Evolutionary conservation across 2,797 vertebrate species (phyloP), one percentile per base, ranked within the genome.

Genomic region (Remorina albescens): DNA sequence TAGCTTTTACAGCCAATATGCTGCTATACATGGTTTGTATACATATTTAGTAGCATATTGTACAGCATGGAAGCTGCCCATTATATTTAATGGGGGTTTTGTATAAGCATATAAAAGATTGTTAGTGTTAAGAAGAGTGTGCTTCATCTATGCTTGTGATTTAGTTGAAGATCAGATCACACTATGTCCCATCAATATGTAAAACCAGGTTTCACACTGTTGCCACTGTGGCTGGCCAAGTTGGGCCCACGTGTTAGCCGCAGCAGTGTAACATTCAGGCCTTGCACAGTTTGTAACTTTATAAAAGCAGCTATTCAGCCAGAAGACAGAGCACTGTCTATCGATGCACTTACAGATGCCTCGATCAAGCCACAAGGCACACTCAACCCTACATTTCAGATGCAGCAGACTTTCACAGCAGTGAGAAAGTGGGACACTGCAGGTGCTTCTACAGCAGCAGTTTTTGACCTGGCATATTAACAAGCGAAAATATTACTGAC

Each of bases 391-490:
- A 41, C 26, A 37, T 62, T 64, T 54, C 47, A n/a, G 67, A 66
- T 71, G 50, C 69, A n/a, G 72, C 36, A 78, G 49, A 53, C 71
- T 68, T 75, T 82, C 25, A 61, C 47, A 51, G 54, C 26, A 36
- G 7, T 59, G 26, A 70, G 44, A 58, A 73, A 69, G 10, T 67
- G 49, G 32, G 54, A 15, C 68, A 63, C 65, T 67, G 67, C 75
- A 69, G 46, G 67, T 79, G 67, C 41, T 42, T 71, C 51, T 44
- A 10, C 32, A 59, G 64, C 71, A 67, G 69, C 54, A 50, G 36
- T 59, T 49, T 49, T 1, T 67, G 56, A 71, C 50, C 60, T 66
- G 25, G 9, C 13, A 56, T 53, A n/a, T 34, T 26, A 36, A n/a
- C 30, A 47, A 32, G 32, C 37, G 2, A 49, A 54, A 19, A 11